phyloP scores from a whole-genome alignment of 2,113 vertebrate species.

The Verasper variegatus region DNA sequence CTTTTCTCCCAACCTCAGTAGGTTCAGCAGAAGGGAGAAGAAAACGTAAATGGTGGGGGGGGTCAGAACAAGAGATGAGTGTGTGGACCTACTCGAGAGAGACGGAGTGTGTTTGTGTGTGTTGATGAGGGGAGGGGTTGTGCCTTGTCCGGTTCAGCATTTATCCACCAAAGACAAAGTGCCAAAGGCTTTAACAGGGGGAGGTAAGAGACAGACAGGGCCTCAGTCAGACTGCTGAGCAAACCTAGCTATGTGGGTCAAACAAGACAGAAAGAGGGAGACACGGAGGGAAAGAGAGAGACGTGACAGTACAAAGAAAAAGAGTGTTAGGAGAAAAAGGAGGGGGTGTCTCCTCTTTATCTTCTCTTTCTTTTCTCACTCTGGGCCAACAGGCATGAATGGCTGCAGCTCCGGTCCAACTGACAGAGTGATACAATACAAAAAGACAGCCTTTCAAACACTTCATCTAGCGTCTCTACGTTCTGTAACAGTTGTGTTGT shows the following conservation, averaged over 20 bases:
- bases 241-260: conserved; percentile 79
- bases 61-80: conserved; percentile 64
- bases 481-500: neutral
- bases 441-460: conserved; percentile 36
- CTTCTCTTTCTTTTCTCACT: conserved; percentile 19
- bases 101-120: conserved; percentile 48
- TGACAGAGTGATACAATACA: conserved; percentile 44
- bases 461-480: neutral
- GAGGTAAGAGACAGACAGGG: conserved; percentile 64
- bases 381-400: conserved; percentile 42
- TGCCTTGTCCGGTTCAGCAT: conserved; percentile 67
- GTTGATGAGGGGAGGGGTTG: conserved; percentile 57
- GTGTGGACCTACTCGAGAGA: conserved; percentile 57
- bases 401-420: conserved; percentile 37
- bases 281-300: conserved; percentile 38
- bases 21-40: conserved; percentile 42
- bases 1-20: conserved; percentile 46
- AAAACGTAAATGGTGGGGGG: conserved; percentile 11
- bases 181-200: conserved; percentile 72
- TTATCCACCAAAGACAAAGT: conserved; percentile 77
- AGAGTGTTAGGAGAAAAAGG: conserved; percentile 18
- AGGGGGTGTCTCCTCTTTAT: conserved; percentile 33
- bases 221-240: conserved; percentile 58
- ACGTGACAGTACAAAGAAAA: conserved; percentile 55
- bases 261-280: conserved; percentile 58